A percentile compares a stretch with the other conserved stretches of the same genome.
Conservation (phyloP, 2,888 invertebrate species). For the Drosophila heteroneura region DNA sequence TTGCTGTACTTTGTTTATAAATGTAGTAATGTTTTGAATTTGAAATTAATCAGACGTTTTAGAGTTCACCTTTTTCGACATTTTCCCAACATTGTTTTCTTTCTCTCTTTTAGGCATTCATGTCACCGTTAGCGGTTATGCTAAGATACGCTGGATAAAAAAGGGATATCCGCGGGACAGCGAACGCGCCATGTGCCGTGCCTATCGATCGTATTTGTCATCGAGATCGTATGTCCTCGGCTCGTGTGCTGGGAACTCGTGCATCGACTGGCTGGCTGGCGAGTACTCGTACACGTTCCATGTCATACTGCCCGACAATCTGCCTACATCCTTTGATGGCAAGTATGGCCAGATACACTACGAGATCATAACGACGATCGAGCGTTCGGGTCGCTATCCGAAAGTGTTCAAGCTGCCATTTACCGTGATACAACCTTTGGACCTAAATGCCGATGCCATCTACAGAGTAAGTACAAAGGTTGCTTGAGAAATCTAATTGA, state of each 20-base stretch:
- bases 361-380: conserved; percentile 91
- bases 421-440: conserved; percentile 92
- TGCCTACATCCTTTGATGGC: conserved; percentile 93
- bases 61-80: not conserved
- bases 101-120: conserved; percentile 83
- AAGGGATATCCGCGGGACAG: conserved; percentile 85
- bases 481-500: not conserved
- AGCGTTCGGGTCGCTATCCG: conserved; percentile 94
- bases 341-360: conserved; percentile 92
- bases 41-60: not conserved
- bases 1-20: not conserved
- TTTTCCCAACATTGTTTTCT: not conserved
- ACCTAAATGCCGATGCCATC: conserved; percentile 91
- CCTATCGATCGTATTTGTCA: conserved; percentile 84
- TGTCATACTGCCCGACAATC: conserved; percentile 87
- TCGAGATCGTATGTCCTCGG: conserved; percentile 84
- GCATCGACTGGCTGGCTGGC: conserved; percentile 89
- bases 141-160: conserved; percentile 85
- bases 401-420: conserved; percentile 92
- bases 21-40: not conserved
- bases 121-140: conserved; percentile 85
- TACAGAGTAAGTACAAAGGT: conserved; percentile 87
- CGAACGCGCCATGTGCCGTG: conserved; percentile 84
- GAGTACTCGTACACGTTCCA: conserved; percentile 91
- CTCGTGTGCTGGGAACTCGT: conserved; percentile 86